Evolutionary conservation across 2,888 invertebrate genomes (phyloP), one percentile per base, ranked within the genome.

Genomic region (Drosophila suboccidentalis): DNA sequence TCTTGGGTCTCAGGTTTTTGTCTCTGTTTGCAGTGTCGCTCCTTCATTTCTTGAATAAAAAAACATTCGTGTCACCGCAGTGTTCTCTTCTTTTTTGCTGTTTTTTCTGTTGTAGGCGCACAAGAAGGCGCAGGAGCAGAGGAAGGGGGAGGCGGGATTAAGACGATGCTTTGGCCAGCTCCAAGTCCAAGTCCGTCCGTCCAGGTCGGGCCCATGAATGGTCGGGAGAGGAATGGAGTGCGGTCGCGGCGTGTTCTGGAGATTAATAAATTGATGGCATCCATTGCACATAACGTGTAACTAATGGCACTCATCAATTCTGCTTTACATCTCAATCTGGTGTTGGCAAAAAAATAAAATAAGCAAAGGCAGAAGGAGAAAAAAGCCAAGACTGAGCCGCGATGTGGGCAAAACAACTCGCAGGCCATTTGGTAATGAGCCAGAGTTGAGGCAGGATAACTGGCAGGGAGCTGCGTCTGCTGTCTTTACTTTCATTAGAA

Each of bases 251-350:
- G 92, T 92, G 92, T 92, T 92, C 91, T 91, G 91, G 91, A 93
- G 92, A 92, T 93, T 92, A 93, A 93, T 93, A 93, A 93, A 93
- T 93, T 93, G 93, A 93, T 93, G 93, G 93, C 92, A 92, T 92
- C 92, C 93, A 93, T 93, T 93, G 93, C 92, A 93, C 91, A 93
- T 93, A 92, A 93, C 93, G 92, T 93, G 93, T 93, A 93, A 93
- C 93, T 93, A 93, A 93, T 93, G 92, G 91, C 90, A 88, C 91
- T 91, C 92, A 93, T 93, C 93, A 93, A 93, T 93, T 93, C 92
- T 92, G 91, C 93, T 93, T 93, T 93, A 93, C 93, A 93, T 93
- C 93, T 93, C 93, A 93, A 93, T 93, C 93, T 93, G 92, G 91
- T 91, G 91, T 90, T 87, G 79, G 90, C 75, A 71, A 79, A 77